Conservation (phyloP, 2,797 vertebrate genomes). For the Melanotaenia nigrans region DNA sequence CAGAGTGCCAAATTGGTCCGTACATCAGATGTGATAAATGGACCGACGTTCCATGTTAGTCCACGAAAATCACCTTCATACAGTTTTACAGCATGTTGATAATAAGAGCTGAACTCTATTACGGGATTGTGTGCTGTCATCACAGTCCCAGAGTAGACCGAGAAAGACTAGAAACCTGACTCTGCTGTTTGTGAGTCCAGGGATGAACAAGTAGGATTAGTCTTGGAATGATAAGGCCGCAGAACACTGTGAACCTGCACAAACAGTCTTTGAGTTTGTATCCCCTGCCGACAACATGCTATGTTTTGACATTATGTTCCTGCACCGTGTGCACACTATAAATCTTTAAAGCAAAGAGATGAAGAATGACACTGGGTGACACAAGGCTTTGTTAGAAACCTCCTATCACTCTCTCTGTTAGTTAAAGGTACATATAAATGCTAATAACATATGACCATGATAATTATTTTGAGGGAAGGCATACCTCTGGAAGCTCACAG, state of each 20-base stretch:
- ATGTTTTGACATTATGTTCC: slow-evolving; percentile 77
- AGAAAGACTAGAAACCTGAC: slow-evolving; percentile 72
- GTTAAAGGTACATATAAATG: slow-evolving; percentile 20
- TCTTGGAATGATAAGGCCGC: slow-evolving; percentile 75
- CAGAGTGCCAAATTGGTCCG: slow-evolving; percentile 7
- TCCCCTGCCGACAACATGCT: slow-evolving; percentile 69
- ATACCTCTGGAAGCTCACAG: slow-evolving; percentile 9
- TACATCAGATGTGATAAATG: slow-evolving; percentile 39
- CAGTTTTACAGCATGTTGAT: slow-evolving; percentile 56
- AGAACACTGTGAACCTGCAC: slow-evolving; percentile 69
- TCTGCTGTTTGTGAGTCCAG: slow-evolving; percentile 69
- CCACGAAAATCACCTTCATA: slow-evolving; percentile 54
- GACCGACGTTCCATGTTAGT: slow-evolving; percentile 34
- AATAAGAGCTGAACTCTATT: slow-evolving; percentile 61
- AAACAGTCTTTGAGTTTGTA: slow-evolving; percentile 67
- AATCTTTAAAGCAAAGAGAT: slow-evolving; percentile 75
- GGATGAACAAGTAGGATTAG: slow-evolving; percentile 78
- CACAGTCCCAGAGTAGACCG: slow-evolving; percentile 55
- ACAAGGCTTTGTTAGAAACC: slow-evolving; percentile 26
- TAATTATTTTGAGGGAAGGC: slow-evolving; percentile 30
- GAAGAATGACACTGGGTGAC: slow-evolving; percentile 47
- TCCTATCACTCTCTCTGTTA: slow-evolving; percentile 16
- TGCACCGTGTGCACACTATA: slow-evolving; percentile 38
- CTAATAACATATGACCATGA: slow-evolving; percentile 22
- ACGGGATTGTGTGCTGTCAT: slow-evolving; percentile 67